Percentiles rank a stretch among this genome's conserved stretches.
These are phyloP conservation scores for Theristicus caerulescens DNA, from an alignment of 2,113 vertebrate genomes.

Conservation along the genomic window DNA sequence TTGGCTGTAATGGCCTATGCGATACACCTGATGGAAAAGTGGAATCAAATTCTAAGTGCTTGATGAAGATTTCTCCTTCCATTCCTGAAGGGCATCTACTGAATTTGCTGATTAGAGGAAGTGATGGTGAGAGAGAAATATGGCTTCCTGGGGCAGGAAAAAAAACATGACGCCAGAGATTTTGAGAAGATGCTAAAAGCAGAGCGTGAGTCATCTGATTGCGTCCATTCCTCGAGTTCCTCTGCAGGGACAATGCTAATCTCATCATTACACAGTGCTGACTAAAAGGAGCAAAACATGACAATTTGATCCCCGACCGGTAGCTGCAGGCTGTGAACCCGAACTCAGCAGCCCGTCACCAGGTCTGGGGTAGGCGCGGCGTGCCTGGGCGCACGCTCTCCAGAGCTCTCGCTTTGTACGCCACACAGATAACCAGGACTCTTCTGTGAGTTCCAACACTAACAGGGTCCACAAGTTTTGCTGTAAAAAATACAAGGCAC, in stretches of 20 bases:
- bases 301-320: neutral
- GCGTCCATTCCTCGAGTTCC: conserved; percentile 51
- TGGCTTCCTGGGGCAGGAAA: conserved; percentile 19
- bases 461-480: neutral
- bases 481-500: neutral
- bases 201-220: conserved; percentile 38
- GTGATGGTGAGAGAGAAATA: conserved; percentile 46
- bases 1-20: neutral
- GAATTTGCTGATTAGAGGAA: conserved; percentile 45
- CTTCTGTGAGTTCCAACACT: neutral
- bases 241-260: neutral
- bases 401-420: neutral
- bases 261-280: conserved; percentile 1
- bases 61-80: neutral
- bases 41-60: neutral
- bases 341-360: neutral
- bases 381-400: neutral
- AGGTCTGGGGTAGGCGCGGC: neutral
- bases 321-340: neutral
- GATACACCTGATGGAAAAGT: neutral
- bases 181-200: conserved; percentile 20
- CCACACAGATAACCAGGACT: neutral
- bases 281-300: neutral
- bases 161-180: neutral
- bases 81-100: conserved; percentile 14